These are phyloP conservation scores for Erpobdella octoculata DNA, from an alignment of 2,888 invertebrate genomes.

Conservation along the genomic window DNA sequence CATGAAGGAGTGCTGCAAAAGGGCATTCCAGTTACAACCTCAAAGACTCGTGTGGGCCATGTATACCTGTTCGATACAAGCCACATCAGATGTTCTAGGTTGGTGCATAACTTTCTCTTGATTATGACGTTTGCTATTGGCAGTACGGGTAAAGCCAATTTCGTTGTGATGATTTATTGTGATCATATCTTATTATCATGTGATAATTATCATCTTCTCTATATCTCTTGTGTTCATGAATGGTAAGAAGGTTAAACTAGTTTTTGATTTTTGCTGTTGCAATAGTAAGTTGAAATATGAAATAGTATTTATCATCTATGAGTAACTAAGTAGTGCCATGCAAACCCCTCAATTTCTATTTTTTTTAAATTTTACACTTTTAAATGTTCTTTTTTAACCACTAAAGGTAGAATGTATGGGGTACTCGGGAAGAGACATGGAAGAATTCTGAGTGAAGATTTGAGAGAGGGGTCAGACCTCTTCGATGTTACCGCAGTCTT, in stretches of 20 bases:
- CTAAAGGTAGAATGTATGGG: conserved; percentile 61
- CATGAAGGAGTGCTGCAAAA: conserved; percentile 76
- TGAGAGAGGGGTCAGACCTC: conserved; percentile 76
- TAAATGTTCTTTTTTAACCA: background rate
- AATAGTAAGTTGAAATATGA: too few species aligned
- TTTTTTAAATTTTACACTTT: background rate
- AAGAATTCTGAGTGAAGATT: conserved; percentile 77
- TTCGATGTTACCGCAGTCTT: conserved; percentile 81
- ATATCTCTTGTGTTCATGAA: too few species aligned
- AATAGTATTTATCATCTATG: too few species aligned
- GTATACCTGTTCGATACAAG: conserved; percentile 75
- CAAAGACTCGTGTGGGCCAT: conserved; percentile 89
- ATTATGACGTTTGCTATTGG: background rate
- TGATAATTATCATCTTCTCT: background rate
- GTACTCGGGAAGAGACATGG: conserved; percentile 80
- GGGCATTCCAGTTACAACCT: conserved; percentile 78
- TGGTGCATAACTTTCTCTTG: conserved; percentile 31
- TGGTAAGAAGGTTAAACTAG: background rate
- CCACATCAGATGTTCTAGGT: conserved; percentile 80
- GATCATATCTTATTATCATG: background rate
- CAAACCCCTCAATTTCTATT: too few species aligned
- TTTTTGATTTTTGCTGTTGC: background rate
- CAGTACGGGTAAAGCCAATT: background rate
- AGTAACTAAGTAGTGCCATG: too few species aligned
- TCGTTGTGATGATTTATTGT: background rate